Evolutionary conservation across 2,797 vertebrate species (phyloP).

Genomic region (Aphelocoma californica): DNA sequence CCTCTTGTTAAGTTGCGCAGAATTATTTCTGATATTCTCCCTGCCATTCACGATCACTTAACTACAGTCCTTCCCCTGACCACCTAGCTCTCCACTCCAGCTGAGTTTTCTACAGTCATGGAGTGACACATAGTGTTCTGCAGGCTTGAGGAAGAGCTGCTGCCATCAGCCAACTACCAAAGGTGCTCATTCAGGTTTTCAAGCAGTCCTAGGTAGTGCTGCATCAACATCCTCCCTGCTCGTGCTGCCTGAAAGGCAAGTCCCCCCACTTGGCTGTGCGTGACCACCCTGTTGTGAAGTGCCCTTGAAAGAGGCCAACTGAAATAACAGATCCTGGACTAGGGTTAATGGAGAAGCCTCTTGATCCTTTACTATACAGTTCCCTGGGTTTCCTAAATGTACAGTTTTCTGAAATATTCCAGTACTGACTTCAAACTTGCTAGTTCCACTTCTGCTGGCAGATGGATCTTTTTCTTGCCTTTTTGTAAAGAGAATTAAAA

Average conservation of each 20-base stretch:
- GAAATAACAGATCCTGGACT: background rate
- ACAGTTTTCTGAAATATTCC: background rate
- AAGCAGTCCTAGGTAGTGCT: background rate
- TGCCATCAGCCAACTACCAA: background rate
- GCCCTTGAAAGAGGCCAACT: background rate
- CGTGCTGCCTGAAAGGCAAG: background rate
- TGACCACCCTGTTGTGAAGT: background rate
- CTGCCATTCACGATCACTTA: background rate
- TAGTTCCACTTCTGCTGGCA: background rate
- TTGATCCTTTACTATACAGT: background rate
- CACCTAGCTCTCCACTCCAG: background rate
- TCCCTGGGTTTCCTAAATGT: background rate
- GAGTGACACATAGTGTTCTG: background rate
- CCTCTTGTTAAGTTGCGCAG: background rate
- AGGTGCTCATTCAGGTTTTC: background rate
- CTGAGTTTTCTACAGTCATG: background rate
- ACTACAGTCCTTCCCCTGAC: background rate
- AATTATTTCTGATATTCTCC: constrained; percentile 19
- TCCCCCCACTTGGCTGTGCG: background rate
- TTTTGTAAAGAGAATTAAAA: background rate
- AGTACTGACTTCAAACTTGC: background rate
- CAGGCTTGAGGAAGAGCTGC: background rate
- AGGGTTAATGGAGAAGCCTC: background rate
- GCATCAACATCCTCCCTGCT: background rate
- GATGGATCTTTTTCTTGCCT: background rate